Percentiles rank a stretch among this genome's conserved stretches.
These are phyloP conservation scores for Deroplatys truncata DNA, from an alignment of 2,888 invertebrate genomes.

Conservation along the genomic window DNA sequence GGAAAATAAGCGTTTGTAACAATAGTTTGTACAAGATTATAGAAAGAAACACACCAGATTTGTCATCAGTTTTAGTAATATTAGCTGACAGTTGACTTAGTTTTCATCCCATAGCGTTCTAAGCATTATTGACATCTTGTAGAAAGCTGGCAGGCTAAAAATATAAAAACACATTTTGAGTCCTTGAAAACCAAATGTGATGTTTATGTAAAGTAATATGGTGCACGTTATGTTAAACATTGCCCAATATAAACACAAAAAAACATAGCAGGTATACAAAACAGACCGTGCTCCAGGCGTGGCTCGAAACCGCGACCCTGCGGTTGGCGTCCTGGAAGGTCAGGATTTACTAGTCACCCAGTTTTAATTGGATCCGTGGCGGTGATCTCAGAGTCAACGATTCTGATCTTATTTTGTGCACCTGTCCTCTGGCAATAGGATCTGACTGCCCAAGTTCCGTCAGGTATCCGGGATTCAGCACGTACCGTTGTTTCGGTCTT, in stretches of 20 bases:
- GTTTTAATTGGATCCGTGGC: neutral
- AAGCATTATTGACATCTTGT: too few relatives aligned
- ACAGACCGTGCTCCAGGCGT: neutral
- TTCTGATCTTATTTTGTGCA: neutral
- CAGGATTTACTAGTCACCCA: neutral
- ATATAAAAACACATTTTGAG: neutral
- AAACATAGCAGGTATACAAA: too few relatives aligned
- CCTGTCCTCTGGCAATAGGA: neutral
- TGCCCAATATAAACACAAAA: too few relatives aligned
- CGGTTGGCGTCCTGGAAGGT: neutral
- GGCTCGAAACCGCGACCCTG: neutral
- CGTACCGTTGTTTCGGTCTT: neutral
- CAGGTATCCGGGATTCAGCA: neutral
- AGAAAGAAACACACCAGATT: too few relatives aligned
- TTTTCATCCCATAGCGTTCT: too few relatives aligned
- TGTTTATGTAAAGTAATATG: neutral
- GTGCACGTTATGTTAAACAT: neutral
- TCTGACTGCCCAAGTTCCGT: neutral
- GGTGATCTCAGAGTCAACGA: neutral
- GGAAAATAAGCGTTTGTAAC: too few relatives aligned
- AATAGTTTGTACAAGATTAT: too few relatives aligned
- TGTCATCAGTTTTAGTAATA: too few relatives aligned
- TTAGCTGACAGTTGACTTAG: too few relatives aligned
- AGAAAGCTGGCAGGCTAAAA: neutral
- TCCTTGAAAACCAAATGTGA: neutral